These are phyloP conservation scores for Oscheius myriophilus DNA, from an alignment of 2,888 invertebrate species.

Conservation along the genomic window DNA sequence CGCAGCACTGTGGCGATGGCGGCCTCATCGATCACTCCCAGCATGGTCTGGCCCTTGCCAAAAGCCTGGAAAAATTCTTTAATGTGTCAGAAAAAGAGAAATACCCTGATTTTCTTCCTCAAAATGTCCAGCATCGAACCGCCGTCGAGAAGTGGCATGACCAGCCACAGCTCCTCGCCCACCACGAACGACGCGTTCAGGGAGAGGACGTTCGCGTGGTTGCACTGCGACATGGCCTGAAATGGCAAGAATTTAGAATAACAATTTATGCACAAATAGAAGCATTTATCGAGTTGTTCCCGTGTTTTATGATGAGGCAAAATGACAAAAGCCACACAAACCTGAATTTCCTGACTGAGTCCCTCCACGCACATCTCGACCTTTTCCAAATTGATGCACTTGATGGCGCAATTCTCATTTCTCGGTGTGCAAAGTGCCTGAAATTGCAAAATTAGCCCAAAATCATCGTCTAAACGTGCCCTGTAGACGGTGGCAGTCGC, in stretches of 20 bases:
- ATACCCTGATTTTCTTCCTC: slow-evolving; percentile 87
- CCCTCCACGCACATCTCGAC: slow-evolving; percentile 99
- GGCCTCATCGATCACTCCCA: slow-evolving; percentile 88
- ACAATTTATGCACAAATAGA: too few species aligned
- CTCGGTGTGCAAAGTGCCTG: slow-evolving; percentile 90
- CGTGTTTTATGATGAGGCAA: too few species aligned
- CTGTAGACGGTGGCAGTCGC: slow-evolving; percentile 69
- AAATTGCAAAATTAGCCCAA: slow-evolving; percentile 72
- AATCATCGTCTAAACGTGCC: slow-evolving; percentile 38
- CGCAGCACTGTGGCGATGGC: slow-evolving; percentile 95
- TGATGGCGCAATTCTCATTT: slow-evolving; percentile 95
- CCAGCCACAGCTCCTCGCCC: slow-evolving; percentile 80
- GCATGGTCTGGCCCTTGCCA: slow-evolving; percentile 65
- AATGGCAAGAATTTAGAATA: too few species aligned
- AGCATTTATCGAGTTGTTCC: too few species aligned
- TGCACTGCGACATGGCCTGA: slow-evolving; percentile 98
- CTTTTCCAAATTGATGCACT: slow-evolving; percentile 97
- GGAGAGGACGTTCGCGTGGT: slow-evolving; percentile 97
- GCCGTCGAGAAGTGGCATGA: slow-evolving; percentile 91
- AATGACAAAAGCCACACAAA: too few species aligned
- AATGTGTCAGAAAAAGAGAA: background rate
- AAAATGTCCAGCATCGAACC: slow-evolving; percentile 79
- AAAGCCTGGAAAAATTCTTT: slow-evolving; percentile 51
- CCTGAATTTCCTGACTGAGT: slow-evolving; percentile 73
- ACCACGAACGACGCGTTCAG: slow-evolving; percentile 98